These are phyloP conservation scores for Athalia circularis DNA, from an alignment of 2,888 invertebrate species.

Conservation along the genomic window DNA sequence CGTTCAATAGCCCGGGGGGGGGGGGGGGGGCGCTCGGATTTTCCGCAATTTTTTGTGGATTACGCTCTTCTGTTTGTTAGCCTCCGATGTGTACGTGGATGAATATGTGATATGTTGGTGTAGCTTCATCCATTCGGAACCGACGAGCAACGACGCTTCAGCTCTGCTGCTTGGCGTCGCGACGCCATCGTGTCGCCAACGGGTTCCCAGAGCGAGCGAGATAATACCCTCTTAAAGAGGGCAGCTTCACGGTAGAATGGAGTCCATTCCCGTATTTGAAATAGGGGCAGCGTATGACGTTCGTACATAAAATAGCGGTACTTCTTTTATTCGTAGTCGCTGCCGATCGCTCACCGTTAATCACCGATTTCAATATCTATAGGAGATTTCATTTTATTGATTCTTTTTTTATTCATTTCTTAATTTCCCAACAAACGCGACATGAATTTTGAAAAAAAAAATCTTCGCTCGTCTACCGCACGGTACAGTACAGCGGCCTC, in stretches of 20 bases:
- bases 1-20: no score
- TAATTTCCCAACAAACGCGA: conserved; percentile 52
- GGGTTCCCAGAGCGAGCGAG: conserved; percentile 44
- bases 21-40: no score
- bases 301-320: neutral
- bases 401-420: no score
- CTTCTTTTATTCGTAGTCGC: no score
- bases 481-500: neutral
- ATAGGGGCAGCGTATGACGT: conserved; percentile 44
- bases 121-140: conserved; percentile 28
- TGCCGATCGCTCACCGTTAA: no score
- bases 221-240: conserved; percentile 59
- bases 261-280: conserved; percentile 57
- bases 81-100: no score
- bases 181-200: conserved; percentile 40
- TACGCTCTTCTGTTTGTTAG: no score
- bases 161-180: conserved; percentile 24
- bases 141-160: conserved; percentile 24
- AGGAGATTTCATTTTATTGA: no score
- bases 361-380: no score
- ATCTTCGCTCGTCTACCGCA: conserved; percentile 2
- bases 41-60: no score
- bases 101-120: neutral
- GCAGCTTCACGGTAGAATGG: conserved; percentile 57
- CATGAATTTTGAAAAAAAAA: neutral